Evolutionary conservation across 2,797 vertebrate species (phyloP).

Genomic region (Pseudomugil gertrudae): DNA sequence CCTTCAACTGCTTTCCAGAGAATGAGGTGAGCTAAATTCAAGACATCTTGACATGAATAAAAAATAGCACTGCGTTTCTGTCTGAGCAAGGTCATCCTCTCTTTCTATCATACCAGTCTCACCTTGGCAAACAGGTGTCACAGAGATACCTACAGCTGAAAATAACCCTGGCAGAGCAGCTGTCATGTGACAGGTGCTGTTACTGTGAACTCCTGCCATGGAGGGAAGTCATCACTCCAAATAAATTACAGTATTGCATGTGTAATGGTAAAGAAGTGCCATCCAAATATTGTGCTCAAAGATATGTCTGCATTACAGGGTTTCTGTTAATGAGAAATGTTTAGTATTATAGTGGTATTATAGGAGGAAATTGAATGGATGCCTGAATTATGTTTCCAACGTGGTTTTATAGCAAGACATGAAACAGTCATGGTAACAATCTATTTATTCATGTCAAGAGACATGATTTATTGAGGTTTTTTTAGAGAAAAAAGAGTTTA

Average conservation of each 20-base stretch:
- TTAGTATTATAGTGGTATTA: neutral
- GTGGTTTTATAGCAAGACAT: neutral
- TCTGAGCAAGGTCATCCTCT: conserved; percentile 51
- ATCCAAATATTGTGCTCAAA: conserved; percentile 2
- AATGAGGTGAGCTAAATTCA: conserved; percentile 34
- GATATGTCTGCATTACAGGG: neutral
- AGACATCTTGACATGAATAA: conserved; percentile 31
- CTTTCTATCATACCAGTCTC: conserved; percentile 46
- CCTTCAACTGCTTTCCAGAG: conserved; percentile 27
- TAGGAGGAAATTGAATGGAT: conserved; percentile 2
- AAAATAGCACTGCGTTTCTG: conserved; percentile 21
- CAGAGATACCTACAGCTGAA: conserved; percentile 56
- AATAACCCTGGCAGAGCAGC: conserved; percentile 63
- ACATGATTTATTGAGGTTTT: neutral
- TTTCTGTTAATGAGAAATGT: neutral
- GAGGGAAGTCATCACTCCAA: conserved; percentile 26
- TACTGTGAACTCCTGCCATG: conserved; percentile 41
- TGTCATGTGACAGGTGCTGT: conserved; percentile 42
- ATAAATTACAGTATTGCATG: conserved; percentile 20
- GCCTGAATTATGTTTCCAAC: neutral
- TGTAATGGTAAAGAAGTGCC: conserved; percentile 24
- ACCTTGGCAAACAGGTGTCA: conserved; percentile 69
- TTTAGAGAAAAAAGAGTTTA: neutral
- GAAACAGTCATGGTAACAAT: neutral
- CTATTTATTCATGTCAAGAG: neutral